Percentiles rank a stretch among this genome's conserved stretches.
Evolutionary conservation across 1,140 invertebrate species (phyloP).

Genomic region (Mactra quadrangularis): DNA sequence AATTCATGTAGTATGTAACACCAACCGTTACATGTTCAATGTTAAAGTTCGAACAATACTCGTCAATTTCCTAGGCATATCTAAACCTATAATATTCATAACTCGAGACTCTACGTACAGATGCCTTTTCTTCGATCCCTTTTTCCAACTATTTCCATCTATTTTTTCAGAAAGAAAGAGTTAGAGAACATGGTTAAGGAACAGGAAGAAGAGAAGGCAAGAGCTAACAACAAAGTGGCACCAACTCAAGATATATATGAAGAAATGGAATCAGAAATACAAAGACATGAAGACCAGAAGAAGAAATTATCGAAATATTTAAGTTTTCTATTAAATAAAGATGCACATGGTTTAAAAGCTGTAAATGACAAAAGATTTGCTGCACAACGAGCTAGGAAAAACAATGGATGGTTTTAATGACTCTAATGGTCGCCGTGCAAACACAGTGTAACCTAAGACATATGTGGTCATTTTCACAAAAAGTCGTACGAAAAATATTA

Average conservation of each 20-base stretch:
- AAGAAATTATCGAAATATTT: conserved; percentile 55
- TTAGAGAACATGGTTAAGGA: conserved; percentile 29
- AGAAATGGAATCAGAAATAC: conserved; percentile 41
- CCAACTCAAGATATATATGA: conserved; percentile 29
- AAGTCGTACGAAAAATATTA: too few relatives aligned
- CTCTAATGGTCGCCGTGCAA: too few relatives aligned
- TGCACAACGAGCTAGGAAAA: conserved; percentile 25
- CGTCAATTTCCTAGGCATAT: too few relatives aligned
- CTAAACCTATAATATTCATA: too few relatives aligned
- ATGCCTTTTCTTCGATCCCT: too few relatives aligned
- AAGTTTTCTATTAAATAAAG: conserved; percentile 31
- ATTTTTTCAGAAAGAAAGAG: conserved; percentile 42
- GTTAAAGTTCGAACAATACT: too few relatives aligned
- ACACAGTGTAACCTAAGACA: too few relatives aligned
- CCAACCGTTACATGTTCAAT: too few relatives aligned
- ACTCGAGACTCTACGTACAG: too few relatives aligned
- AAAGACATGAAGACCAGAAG: conserved; percentile 40
- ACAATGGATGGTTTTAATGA: conserved; percentile 49
- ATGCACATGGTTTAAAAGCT: conserved; percentile 11
- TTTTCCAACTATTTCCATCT: too few relatives aligned
- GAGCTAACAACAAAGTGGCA: conserved; percentile 49
- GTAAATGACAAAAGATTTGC: conserved; percentile 39
- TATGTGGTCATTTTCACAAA: too few relatives aligned
- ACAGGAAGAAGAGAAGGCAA: conserved; percentile 41
- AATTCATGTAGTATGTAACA: too few relatives aligned